phyloP scores from a whole-genome alignment of 2,113 vertebrate species.

The Eulacestoma nigropectus region DNA sequence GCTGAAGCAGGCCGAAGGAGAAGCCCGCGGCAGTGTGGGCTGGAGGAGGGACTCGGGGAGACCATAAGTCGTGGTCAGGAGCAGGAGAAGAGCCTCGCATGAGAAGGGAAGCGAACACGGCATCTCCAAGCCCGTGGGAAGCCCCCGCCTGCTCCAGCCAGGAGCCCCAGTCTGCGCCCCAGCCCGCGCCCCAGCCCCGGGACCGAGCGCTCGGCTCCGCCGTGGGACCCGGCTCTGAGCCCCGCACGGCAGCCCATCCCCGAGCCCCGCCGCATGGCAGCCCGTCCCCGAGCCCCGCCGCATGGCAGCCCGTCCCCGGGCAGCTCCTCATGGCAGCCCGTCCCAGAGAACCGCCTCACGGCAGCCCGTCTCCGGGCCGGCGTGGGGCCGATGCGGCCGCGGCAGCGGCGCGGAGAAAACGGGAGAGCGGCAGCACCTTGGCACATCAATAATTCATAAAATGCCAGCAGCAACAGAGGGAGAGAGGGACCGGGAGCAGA shows the following conservation, averaged over 20 bases:
- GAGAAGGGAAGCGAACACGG: background rate
- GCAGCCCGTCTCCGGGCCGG: rapidly evolving
- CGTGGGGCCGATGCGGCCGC: rapidly evolving
- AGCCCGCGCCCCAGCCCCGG: rapidly evolving
- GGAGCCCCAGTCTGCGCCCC: rapidly evolving
- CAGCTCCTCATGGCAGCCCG: background rate
- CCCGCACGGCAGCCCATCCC: background rate
- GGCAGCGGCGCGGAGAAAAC: conserved; percentile 53
- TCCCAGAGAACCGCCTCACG: rapidly evolving
- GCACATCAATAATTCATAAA: conserved; percentile 88
- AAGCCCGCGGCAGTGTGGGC: rapidly evolving
- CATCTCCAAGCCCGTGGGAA: rapidly evolving
- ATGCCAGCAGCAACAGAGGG: conserved; percentile 87
- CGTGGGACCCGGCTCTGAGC: rapidly evolving
- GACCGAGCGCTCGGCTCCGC: background rate
- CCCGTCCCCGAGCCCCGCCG: background rate
- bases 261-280: background rate
- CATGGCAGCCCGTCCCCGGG: background rate
- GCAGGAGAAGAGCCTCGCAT: background rate
- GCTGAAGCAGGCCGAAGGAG: background rate
- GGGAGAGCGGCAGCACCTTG: conserved; percentile 72
- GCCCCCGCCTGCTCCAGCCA: rapidly evolving
- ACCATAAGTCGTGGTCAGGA: background rate
- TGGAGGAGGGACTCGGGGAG: rapidly evolving
- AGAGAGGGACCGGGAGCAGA: conserved; percentile 79